Evolutionary conservation across 2,113 vertebrate genomes (phyloP), one percentile per base, ranked within the genome.

Genomic region (Condylura cristata): DNA sequence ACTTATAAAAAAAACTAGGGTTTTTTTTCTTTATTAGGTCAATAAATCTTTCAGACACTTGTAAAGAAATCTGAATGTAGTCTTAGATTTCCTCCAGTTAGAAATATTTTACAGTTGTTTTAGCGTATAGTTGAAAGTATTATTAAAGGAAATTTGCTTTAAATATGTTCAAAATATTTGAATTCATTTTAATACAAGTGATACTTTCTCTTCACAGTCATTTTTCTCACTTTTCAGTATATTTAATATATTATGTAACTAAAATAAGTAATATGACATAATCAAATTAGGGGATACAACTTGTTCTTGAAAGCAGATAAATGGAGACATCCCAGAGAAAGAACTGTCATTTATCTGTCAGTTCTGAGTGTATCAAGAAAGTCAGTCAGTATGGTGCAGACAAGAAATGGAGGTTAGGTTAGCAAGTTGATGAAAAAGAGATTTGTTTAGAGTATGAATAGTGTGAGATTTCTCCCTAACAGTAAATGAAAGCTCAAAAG

Each of bases 141-240:
- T 81, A 11, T 66, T 93, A 82, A 82, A 86, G 71, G 22, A 95
- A 93, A 68, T 34, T 71, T 56, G 32, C 26, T 53, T 92, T 85
- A 90, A 94, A 56, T 85, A 34, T 82, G 22, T 58, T 85, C 66
- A 93, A 78, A 89, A 30, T 39, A 61, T 91, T 82, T 16, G 14
- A 9, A 56, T 81, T 79, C n/a, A 17, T 82, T 93, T 91, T 91
- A 28, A 32, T 72, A 72, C 24, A n/a, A 28, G 72, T 70, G 83
- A 0, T n/a, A 48, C 46, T 80, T 75, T 79, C 9, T 66, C 68
- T 46, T 83, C 56, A 90, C 5, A 66, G 20, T 65, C 44, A 65
- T 26, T 24, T 89, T 56, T 24, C 22, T 75, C 9, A 51, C 61
- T 71, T 39, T 28, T 48, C 5, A 61, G 22, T 41, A 30, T 74